Conservation (phyloP, 2,797 vertebrate species). For the Protonibea diacanthus region DNA sequence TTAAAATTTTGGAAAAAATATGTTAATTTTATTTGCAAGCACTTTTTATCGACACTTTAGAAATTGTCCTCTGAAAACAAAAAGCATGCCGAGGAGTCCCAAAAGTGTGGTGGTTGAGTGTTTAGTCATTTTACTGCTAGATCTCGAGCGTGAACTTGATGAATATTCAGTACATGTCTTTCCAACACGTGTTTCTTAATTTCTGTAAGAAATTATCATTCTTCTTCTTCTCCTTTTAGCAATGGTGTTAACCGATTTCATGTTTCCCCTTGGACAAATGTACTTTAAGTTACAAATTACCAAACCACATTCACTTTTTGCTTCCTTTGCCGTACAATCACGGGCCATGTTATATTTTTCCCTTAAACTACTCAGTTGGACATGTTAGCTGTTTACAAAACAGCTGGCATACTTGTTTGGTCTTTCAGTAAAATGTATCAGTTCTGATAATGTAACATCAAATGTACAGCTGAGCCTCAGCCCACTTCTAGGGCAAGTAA, state of each 20-base stretch:
- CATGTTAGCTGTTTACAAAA: constrained; percentile 4
- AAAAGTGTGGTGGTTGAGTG: background rate
- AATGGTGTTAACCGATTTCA: background rate
- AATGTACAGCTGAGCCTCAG: background rate
- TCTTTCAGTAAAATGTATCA: constrained; percentile 16
- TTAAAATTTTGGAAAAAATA: background rate
- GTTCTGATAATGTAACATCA: constrained; percentile 12
- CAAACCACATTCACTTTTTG: background rate
- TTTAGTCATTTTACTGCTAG: background rate
- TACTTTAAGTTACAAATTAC: too few species aligned
- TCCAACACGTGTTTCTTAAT: background rate
- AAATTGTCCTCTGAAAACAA: background rate
- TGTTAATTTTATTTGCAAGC: background rate
- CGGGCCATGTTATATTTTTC: background rate
- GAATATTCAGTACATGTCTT: background rate
- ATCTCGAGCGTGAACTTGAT: background rate
- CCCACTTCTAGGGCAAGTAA: constrained; percentile 14
- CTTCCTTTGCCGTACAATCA: background rate
- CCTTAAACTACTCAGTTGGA: background rate
- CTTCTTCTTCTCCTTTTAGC: background rate
- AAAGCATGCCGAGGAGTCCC: background rate
- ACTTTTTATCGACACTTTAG: background rate
- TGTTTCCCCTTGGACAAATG: background rate
- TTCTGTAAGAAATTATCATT: background rate
- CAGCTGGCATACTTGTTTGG: background rate